These are phyloP conservation scores for Pangasianodon hypophthalmus DNA, from an alignment of 2,113 vertebrate genomes.

Conservation along the genomic window DNA sequence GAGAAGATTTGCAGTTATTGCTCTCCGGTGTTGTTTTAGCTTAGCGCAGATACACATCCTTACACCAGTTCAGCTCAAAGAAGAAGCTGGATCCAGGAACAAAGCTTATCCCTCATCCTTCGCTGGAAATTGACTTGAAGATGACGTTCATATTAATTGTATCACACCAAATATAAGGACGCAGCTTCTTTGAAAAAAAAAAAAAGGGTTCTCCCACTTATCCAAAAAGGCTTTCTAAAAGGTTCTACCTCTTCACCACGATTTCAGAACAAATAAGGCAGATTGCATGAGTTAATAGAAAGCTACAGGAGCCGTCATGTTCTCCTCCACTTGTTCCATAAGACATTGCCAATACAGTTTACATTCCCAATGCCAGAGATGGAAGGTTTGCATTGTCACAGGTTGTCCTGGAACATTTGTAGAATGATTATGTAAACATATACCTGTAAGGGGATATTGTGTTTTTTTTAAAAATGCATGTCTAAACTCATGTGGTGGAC, in stretches of 20 bases:
- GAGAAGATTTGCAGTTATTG: slow-evolving; percentile 85
- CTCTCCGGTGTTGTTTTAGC: slow-evolving; percentile 89
- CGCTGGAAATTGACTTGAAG: slow-evolving; percentile 94
- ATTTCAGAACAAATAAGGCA: slow-evolving; percentile 92
- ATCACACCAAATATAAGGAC: slow-evolving; percentile 98
- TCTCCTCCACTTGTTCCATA: slow-evolving; percentile 88
- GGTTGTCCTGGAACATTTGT: slow-evolving; percentile 87
- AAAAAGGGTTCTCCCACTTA: slow-evolving; percentile 92
- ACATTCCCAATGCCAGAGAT: slow-evolving; percentile 79
- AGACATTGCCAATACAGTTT: slow-evolving; percentile 86
- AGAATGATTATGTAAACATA: slow-evolving; percentile 84
- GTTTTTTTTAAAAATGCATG: slow-evolving; percentile 87
- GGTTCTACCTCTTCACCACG: slow-evolving; percentile 99
- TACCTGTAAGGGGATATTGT: slow-evolving; percentile 90
- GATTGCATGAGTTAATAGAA: slow-evolving; percentile 94
- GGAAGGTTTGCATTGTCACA: slow-evolving; percentile 86
- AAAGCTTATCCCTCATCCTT: slow-evolving; percentile 90
- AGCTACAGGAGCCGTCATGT: slow-evolving; percentile 88
- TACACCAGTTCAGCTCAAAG: slow-evolving; percentile 79
- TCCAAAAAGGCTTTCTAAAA: slow-evolving; percentile 98
- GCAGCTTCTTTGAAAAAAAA: slow-evolving; percentile 88
- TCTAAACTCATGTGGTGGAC: slow-evolving; percentile 92
- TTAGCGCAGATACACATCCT: slow-evolving; percentile 69
- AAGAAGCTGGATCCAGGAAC: slow-evolving; percentile 84
- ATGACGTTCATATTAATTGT: slow-evolving; percentile 91